Evolutionary conservation across 1,140 invertebrate genomes (phyloP), one percentile per base, ranked within the genome.

Genomic region (Drosophila saltans): DNA sequence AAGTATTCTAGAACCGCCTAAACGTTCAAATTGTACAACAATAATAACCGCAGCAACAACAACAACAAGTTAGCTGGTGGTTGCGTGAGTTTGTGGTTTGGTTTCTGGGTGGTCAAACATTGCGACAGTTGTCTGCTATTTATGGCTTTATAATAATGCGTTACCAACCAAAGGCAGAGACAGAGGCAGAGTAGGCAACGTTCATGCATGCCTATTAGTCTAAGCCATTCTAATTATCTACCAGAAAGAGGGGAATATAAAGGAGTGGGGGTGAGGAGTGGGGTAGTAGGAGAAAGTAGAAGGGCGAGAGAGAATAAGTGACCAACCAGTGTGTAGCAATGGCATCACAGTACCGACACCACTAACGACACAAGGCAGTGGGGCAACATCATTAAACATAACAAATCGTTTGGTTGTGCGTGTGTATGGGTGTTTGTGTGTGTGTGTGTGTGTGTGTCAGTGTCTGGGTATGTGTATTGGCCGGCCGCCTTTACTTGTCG

Each of bases 361-460:
- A 52, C 21, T 21, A 24, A 48, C 45, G 24, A 24, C 21, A 48
- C 4, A 52, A 21, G 43, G 26, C 67, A 74, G 66, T 66, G 64
- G 64, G 73, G 64, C 67, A 82, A 81, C 75, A 80, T 77, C 77
- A 80, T 79, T 85, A 75, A 77, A 81, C 78, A 73, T 55, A 81
- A 81, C 66, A 78, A 81, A 86, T 81, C 48, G 56, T 48, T 62
- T 69, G 56, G 21, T n/a, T 48, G 30, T 74, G 43, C 26, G 55
- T 66, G 40, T 36, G 41, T 21, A 11, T 64, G 55, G 59, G 41
- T 65, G 59, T 16, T 16, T 74, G 43, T 36, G 55, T 66, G 40
- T 36, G 41, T 21, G 21, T 21, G 21, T 63, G 41, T 65, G 59
- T 48, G 30, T 74, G 43, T 36, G 55, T 66, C 16, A 16, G 40